These are phyloP conservation scores for Sebastes umbrosus DNA, from an alignment of 2,797 vertebrate species.

Conservation along the genomic window DNA sequence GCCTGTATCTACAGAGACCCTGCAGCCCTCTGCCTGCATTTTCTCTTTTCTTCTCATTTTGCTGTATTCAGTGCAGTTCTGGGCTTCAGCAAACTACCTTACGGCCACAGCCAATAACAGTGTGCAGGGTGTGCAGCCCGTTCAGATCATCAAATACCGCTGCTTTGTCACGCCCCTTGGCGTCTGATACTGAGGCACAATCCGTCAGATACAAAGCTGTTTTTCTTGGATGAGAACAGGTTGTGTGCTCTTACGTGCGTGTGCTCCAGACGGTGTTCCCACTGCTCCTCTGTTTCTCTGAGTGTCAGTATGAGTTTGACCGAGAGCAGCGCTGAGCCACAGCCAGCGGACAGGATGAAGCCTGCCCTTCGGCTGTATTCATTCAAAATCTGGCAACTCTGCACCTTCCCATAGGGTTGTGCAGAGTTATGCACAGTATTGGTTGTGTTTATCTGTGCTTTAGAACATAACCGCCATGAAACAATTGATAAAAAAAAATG, in stretches of 20 bases:
- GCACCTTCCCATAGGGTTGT: no score
- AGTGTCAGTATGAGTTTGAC: background rate
- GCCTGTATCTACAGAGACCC: no score
- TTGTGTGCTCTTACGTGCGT: background rate
- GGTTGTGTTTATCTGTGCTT: no score
- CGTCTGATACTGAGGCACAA: background rate
- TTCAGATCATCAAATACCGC: no score
- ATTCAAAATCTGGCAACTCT: no score
- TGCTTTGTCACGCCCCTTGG: background rate
- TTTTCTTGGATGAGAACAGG: background rate
- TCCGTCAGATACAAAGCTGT: background rate
- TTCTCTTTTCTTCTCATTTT: background rate
- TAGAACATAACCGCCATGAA: no score
- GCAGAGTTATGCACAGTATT: no score
- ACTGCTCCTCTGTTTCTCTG: no score
- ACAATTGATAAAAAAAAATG: no score
- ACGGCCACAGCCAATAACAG: background rate
- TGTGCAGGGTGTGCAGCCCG: background rate
- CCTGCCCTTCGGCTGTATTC: background rate
- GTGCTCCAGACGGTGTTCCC: background rate
- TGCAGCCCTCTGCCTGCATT: no score
- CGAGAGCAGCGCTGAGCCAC: background rate
- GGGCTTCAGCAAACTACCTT: background rate
- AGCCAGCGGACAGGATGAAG: background rate
- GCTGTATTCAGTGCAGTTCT: background rate